Base-by-base conservation (phyloP, 2,797 vertebrate genomes). In the Neosilurus hyrtlii region DNA sequence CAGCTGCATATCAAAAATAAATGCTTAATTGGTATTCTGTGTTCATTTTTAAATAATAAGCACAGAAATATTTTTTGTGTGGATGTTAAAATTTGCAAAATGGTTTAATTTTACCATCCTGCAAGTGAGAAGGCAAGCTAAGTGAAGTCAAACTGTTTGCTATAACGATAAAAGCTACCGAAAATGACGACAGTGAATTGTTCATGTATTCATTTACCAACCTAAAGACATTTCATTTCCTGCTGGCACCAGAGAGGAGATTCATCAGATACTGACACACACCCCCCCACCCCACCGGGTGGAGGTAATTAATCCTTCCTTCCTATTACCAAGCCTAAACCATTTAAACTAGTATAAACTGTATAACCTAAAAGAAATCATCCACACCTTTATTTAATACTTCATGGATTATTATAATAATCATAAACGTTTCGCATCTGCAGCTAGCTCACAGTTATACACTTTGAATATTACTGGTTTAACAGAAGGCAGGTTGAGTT, bases 161-260 rank as follows among this genome's bases (percentile, higher is more conserved):
- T 63, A 18, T 77, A 77, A 77, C 26, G 59, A 77, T 2, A 63
- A n/a, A 63, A 24, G 43, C 9, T 35, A 79, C 2, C 22, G 51
- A 67, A 63, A 78, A 62, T 24, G n/a, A 63, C n/a, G 49, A 4
- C 57, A 51, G 11, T 43, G 12, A 43, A 43, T 61, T n/a, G 35
- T 37, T 15, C 30, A 63, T 65, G 43, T 43, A 63, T 51, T 78
- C 37, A 63, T 65, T 51, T 78, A 51, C 75, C 9, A 65, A 51
- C 61, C 16, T 26, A 30, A 63, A 80, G 65, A 35, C 20, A 37
- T 80, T 65, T 35, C 3, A 54, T 20, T 35, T 79, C 77, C 77
- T 54, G 62, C 51, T 68, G 52, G 15, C 63, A 67, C 26, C 26
- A 43, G 26, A 35, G 18, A 37, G 54, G 52, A 37, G 11, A 67